These are phyloP conservation scores for Phymanthus crucifer DNA, from an alignment of 92 coral and sea anemone genomes.

Conservation along the genomic window DNA sequence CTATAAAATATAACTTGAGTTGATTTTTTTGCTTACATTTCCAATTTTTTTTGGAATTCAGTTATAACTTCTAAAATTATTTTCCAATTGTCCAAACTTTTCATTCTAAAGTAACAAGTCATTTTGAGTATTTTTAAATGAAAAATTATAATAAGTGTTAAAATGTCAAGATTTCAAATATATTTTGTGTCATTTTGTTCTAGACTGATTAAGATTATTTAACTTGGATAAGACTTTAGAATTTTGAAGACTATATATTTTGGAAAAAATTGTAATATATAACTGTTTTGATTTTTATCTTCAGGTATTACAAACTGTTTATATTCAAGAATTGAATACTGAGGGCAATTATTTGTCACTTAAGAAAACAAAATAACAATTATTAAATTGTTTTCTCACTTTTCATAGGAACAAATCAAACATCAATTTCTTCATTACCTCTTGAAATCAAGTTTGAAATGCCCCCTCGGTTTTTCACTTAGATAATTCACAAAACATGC, in stretches of 20 bases:
- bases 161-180: neutral
- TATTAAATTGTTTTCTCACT: neutral
- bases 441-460: neutral
- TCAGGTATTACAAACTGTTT: neutral
- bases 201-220: too few species aligned
- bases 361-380: neutral
- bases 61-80: too few species aligned
- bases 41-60: too few species aligned
- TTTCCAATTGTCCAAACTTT: too few species aligned
- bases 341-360: neutral
- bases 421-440: neutral
- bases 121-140: too few species aligned
- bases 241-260: too few species aligned
- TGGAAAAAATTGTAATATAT: too few species aligned
- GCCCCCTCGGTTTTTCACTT: neutral
- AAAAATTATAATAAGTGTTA: too few species aligned
- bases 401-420: neutral
- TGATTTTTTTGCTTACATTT: neutral
- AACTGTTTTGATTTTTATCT: neutral
- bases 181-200: neutral
- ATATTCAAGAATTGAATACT: neutral
- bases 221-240: too few species aligned
- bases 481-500: neutral
- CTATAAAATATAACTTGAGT: neutral
- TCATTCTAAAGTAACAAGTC: too few species aligned